A percentile compares a stretch with the other conserved stretches of the same genome.
Conservation (phyloP, 2,797 vertebrate species). For the Natrix natrix region DNA sequence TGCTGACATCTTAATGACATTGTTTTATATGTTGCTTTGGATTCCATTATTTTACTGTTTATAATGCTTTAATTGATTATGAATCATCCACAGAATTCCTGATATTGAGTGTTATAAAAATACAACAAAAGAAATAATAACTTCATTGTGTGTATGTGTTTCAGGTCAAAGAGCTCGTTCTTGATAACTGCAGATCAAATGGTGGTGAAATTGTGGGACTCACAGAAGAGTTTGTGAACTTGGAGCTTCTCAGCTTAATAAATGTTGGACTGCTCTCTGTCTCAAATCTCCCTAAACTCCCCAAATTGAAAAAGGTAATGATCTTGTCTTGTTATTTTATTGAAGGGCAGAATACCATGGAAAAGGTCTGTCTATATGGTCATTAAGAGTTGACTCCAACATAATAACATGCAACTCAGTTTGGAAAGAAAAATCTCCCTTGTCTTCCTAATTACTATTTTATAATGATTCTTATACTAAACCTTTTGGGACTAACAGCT, state of each 20-base stretch:
- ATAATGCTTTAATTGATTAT: not conserved
- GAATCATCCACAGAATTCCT: not conserved
- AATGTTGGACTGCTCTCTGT: slow-evolving; percentile 87
- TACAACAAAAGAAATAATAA: not conserved
- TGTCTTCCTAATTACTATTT: not conserved
- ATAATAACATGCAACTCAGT: not conserved
- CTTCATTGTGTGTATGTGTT: not conserved
- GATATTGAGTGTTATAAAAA: not conserved
- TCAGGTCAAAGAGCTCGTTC: slow-evolving; percentile 89
- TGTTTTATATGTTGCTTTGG: not conserved
- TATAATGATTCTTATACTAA: not conserved
- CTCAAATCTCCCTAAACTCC: slow-evolving; percentile 88
- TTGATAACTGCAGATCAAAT: slow-evolving; percentile 89
- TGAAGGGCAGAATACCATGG: not conserved
- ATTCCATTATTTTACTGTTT: not conserved
- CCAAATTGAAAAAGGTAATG: slow-evolving; percentile 92
- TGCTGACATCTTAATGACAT: not conserved
- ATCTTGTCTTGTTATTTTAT: not conserved
- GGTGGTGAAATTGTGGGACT: slow-evolving; percentile 91
- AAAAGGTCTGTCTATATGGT: not conserved
- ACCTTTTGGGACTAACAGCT: not conserved
- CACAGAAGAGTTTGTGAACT: slow-evolving; percentile 87
- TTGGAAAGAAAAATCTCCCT: not conserved
- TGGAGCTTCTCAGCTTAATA: slow-evolving; percentile 95
- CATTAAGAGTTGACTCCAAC: not conserved